Base-by-base conservation (phyloP, 1,140 invertebrate species). In the Dinoponera quadriceps region DNA sequence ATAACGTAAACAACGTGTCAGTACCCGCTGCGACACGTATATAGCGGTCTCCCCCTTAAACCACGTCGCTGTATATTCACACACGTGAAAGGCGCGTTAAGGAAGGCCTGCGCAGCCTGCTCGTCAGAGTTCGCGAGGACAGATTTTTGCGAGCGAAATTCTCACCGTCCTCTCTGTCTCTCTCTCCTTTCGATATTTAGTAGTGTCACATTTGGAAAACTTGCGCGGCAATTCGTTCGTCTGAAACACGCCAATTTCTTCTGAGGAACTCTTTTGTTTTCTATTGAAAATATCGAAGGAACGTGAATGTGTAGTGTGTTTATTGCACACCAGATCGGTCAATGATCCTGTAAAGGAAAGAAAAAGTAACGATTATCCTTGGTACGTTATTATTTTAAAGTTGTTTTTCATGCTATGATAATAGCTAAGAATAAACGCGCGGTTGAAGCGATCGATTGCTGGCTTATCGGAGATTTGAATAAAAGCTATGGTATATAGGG, bases 381-480 rank as follows among this genome's bases (percentile, higher is more conserved):
- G 7, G 9, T 11, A 9, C 38, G 7, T 38, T 27, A 44, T 55
- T 38, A 78, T 44, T 44, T 11, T n/a, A 54, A 13, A 29, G 33
- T 33, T 22, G 3, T 54, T 38, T 54, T 20, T 27, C 44, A 1
- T 38, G 18, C 11, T 14, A 0, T 25, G 51, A 63, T 3, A 51
- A 44, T 11, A 44, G 3, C 38, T 33, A 33, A 38, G 14, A 55
- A 78, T 69, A 29, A 68, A n/a, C 20, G 25, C n/a, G 2, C 9
- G 29, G 18, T n/a, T 68, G 18, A 68, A 68, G 29, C 20, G 22
- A 66, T 66, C 38, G 20, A 78, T 78, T 55, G 27, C 57, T 62
- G 33, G 59, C 14, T 18, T 69, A 78, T 69, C 38, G 71, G 84
- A 68, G 81, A 90, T 89, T 88, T 88, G 77, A 88, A 90, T 90